Conservation (phyloP, 2,888 invertebrate species). For the Cryptosula pallasiana region DNA sequence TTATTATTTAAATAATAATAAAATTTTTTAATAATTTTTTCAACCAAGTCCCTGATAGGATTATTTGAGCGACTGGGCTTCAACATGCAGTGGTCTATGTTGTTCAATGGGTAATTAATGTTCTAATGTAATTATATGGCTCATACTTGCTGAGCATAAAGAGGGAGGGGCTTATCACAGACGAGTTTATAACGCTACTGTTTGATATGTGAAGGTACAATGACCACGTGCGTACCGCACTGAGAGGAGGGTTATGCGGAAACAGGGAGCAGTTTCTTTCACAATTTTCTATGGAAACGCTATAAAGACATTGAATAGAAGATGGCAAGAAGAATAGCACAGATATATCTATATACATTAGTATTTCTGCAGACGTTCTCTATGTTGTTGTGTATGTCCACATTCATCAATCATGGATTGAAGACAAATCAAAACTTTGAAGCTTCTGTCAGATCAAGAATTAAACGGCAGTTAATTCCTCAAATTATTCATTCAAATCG, state of each 20-base stretch:
- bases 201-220: background rate
- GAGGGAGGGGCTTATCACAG: slow-evolving; percentile 9
- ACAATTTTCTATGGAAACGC: background rate
- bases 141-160: too few species aligned
- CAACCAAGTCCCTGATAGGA: too few species aligned
- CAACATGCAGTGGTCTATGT: too few species aligned
- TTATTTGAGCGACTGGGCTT: too few species aligned
- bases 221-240: slow-evolving; percentile 8
- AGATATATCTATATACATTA: background rate
- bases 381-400: slow-evolving; percentile 13
- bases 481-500: slow-evolving; percentile 11
- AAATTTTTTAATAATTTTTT: too few species aligned
- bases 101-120: too few species aligned
- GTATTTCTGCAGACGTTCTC: slow-evolving; percentile 7
- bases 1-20: too few species aligned
- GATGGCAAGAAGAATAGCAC: slow-evolving; percentile 8
- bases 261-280: background rate
- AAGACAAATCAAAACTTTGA: slow-evolving; percentile 21
- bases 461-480: background rate
- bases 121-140: too few species aligned
- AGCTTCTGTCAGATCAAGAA: slow-evolving; percentile 5
- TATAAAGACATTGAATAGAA: background rate
- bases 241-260: background rate
- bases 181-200: background rate
- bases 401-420: slow-evolving; percentile 9